Evolutionary conservation across 2,113 vertebrate genomes (phyloP), one percentile per base, ranked within the genome.

Genomic region (Brienomyrus brachyistius): DNA sequence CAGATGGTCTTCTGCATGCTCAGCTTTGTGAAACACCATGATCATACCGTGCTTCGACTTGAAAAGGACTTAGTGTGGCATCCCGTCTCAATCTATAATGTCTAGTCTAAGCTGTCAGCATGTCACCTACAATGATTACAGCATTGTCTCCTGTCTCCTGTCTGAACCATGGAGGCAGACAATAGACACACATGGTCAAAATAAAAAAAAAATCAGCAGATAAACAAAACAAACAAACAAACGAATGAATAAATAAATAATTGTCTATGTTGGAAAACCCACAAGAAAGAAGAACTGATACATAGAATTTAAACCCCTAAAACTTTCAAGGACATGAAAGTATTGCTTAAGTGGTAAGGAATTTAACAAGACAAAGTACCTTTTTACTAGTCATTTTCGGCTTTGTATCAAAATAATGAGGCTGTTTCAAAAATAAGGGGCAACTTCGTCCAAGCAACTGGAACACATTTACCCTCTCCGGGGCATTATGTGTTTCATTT

Each of bases 351-450:
- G 43, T 87, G 47, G 54, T 88, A 40, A 90, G 90, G 77, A 88
- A 90, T 91, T 91, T 91, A 90, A 88, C 89, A 77, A 91, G 77
- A 91, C 54, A 88, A 84, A 35, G 27, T 91, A 88, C 86, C 86
- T 66, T 88, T 90, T 85, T 88, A 90, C 90, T 89, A 88, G 74
- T 90, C 86, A 85, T 90, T 88, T 90, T 80, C 54, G 43, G 89
- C 54, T 85, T 91, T 77, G 86, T 21, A 87, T 85, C 56, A 59
- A 91, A 91, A 91, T 91, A 91, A 91, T 90, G 90, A 91, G 89
- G 59, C 62, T 47, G 74, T 91, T 91, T 88, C 43, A 88, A 56
- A 90, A 87, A 56, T 51, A 82, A 90, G 56, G 52, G 56, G 89
- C 52, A 88, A 88, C 45, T 86, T 40, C 45, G 82, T 86, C 89